Evolutionary conservation across 2,888 invertebrate genomes (phyloP), one percentile per base, ranked within the genome.

Genomic region (Aporophyla nigra): DNA sequence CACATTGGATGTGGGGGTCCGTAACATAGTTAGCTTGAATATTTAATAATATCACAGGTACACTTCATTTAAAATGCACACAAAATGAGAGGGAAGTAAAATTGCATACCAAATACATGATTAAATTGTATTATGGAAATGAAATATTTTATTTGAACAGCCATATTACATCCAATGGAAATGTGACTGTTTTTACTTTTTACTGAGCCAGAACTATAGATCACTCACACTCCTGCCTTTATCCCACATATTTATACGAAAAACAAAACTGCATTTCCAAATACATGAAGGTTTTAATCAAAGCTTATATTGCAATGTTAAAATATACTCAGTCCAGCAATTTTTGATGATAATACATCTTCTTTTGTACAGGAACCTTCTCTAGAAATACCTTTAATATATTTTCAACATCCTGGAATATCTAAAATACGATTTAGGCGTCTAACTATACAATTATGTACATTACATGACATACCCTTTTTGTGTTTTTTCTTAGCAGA

Each of bases 401-500:
- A 19, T 56, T 54, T 46, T 27, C 16, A 14, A 12, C 14, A 46
- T 27, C 65, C 51, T 49, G 33, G 27, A 53, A 65, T 27, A 46
- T 27, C 24, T 46, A 21, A 53, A 59, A 46, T 6, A 16, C 7
- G 5, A 40, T 12, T 53, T 33, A 61, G 1, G 12, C 1, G 43
- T 59, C 4, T 14, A 33, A 10, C 0, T 53, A 49, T 4, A 69
- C 14, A 59, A 65, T 49, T 68, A 72, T 62, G 51, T 67, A 51
- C 62, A 72, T 78, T 74, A 54, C 12, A 53, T 63, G 7, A 43
- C 68, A 66, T 87, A 96, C 96, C 96, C 85, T 91, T 91, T 87
- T 91, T 94, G 40, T 84, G 85, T 83, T 90, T 93, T 79, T 93
- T 93, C 67, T 86, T 92, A 1, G 87, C 85, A 56, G 90, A 80